Evolutionary conservation across 2,113 vertebrate genomes (phyloP), one percentile per base, ranked within the genome.

Genomic region (Ictidomys tridecemlineatus): DNA sequence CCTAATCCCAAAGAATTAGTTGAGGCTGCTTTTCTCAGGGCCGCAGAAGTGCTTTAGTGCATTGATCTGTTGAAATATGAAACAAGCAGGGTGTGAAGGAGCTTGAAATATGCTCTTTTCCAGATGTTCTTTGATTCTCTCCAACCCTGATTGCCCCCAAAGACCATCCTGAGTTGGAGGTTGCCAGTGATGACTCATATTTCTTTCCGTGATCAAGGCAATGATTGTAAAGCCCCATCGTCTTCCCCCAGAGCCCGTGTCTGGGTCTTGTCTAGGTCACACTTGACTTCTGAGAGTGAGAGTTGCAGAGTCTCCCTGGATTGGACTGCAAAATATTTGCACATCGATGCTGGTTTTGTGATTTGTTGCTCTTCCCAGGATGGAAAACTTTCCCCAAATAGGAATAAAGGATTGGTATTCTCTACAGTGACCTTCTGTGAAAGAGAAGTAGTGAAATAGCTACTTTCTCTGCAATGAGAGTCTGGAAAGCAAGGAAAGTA

Each of bases 221-320:
- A 89, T 98, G 95, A 97, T 98, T 98, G 98, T 97, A 98, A 98
- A 98, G 70, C 96, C 93, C 85, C 56, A 9, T 30, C 5, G 97
- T 96, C 97, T 97, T 98, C 98, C 98, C 98, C 94, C 97, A 92
- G 97, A 97, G 96, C 92, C 94, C 84, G 58, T 97, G 97, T 97
- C 98, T 97, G 94, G 96, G 96, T 98, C 98, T 98, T 94, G 96
- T 98, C 97, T 98, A 97, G 98, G 97, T 98, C 98, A 91, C 98
- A 98, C 98, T 98, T 98, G 97, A 98, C 93, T 97, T 90, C 94
- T 98, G 92, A 67, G 85, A 98, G 95, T 97, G 98, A 98, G 98
- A 98, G 98, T 96, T 97, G 97, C 93, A 96, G 89, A 96, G 85
- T 98, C 97, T 97, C 97, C 8, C 98, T 97, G 91, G 96, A 97